These are phyloP conservation scores for Mus spretus DNA, from an alignment of 2,797 vertebrate species.

Conservation along the genomic window DNA sequence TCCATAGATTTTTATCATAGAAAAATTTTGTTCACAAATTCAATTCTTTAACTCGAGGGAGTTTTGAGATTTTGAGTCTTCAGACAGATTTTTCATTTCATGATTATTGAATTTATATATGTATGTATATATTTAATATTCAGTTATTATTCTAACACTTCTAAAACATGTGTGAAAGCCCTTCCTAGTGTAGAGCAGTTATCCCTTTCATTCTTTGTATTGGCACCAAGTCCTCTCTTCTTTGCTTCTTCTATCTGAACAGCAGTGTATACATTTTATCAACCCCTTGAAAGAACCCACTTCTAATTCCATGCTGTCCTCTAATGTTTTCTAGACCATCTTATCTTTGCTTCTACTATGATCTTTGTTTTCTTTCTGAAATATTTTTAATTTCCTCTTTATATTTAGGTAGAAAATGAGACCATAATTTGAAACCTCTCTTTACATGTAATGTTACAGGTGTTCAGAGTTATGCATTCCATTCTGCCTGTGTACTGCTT, in stretches of 20 bases:
- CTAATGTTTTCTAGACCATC: background rate
- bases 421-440: background rate
- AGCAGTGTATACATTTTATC: background rate
- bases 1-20: background rate
- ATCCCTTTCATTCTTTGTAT: background rate
- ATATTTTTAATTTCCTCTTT: background rate
- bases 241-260: background rate
- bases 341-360: background rate
- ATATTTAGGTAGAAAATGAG: background rate
- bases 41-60: background rate
- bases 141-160: background rate
- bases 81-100: background rate
- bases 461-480: background rate
- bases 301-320: background rate
- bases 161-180: background rate
- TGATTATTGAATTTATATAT: background rate
- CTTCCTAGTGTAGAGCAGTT: background rate
- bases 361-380: background rate
- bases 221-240: background rate
- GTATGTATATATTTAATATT: background rate
- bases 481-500: background rate
- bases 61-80: background rate
- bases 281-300: background rate
- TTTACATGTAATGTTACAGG: background rate
- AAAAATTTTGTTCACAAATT: background rate